Base-by-base conservation (phyloP, 2,113 vertebrate genomes). In the Triplophysa rosa region DNA sequence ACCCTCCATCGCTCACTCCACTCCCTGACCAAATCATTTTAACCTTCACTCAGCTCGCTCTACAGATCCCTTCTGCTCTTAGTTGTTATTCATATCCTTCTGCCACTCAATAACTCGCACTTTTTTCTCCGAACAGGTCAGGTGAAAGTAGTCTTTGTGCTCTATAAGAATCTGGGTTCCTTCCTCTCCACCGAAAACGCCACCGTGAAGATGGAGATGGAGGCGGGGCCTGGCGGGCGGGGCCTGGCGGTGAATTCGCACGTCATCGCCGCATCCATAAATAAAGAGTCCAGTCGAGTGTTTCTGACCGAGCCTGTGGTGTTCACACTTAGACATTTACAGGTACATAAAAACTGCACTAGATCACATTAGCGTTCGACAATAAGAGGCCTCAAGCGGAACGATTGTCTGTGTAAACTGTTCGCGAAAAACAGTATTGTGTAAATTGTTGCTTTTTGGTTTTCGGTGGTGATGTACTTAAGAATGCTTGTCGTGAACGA, bases 101-200 rank as follows among this genome's bases (percentile, higher is more conserved):
- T 58, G 70, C 45, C 56, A 75, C 67, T 64, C 47, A 77, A 6
- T 23, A 7, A 65, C 23, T 69, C 56, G 61, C n/a, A 69, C 42
- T 80, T 59, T 59, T 63, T 37, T 73, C 77, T 37, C 16, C 29
- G 2, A 73, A 37, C 89, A 98, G 96, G 96, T 78, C 95, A 96
- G 86, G 95, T 96, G 83, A 98, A 97, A 87, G 95, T 98, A 59
- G 96, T 98, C 65, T 97, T 97, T 81, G 91, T 95, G 56, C 91
- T 97, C 5, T 98, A 97, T 88, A 97, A 98, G 88, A 97, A 98
- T 84, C 86, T 98, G 91, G 95, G 95, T 14, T 90, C 93, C 45
- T 98, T 98, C 82, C 90, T 98, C 82, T 95, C 95, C 76, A 98
- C 96, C 0, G 95, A 96, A 88, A 97, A 98, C 0, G 96, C 96